A percentile compares a stretch with the other conserved stretches of the same genome.
These are phyloP conservation scores for Heteractis magnifica DNA, from an alignment of 92 coral and sea anemone genomes.

Conservation along the genomic window DNA sequence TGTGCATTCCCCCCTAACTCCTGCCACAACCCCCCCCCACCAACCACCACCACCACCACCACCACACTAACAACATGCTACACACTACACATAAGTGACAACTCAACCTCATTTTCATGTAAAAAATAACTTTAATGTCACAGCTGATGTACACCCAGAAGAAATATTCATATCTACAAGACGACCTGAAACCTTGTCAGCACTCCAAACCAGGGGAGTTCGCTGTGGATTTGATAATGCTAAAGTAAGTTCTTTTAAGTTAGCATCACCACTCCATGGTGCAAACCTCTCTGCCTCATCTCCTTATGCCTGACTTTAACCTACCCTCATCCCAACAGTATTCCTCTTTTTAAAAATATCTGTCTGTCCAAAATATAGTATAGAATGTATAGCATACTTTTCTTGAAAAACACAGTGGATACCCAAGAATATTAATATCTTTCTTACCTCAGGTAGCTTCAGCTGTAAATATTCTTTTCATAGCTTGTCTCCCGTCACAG, in stretches of 20 bases:
- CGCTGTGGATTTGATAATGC: slow-evolving; percentile 92
- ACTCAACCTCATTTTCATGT: background rate
- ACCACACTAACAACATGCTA: too few relatives aligned
- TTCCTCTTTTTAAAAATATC: too few relatives aligned
- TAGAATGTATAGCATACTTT: too few relatives aligned
- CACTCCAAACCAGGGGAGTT: slow-evolving; percentile 78
- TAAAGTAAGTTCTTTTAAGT: slow-evolving; percentile 48
- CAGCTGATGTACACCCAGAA: slow-evolving; percentile 83
- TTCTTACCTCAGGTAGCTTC: slow-evolving; percentile 64
- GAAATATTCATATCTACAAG: slow-evolving; percentile 88
- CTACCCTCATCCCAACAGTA: too few relatives aligned
- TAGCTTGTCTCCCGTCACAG: slow-evolving; percentile 94
- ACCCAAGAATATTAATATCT: background rate
- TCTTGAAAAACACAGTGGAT: too few relatives aligned
- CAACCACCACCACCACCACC: too few relatives aligned
- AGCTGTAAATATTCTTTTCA: slow-evolving; percentile 75
- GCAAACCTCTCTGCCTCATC: too few relatives aligned
- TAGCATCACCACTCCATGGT: too few relatives aligned
- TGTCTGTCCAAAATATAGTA: too few relatives aligned
- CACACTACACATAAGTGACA: background rate
- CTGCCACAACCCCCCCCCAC: background rate
- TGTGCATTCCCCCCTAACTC: background rate
- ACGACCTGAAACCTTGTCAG: slow-evolving; percentile 82
- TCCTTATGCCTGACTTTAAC: too few relatives aligned
- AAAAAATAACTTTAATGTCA: background rate